phyloP scores from a whole-genome alignment of 2,888 invertebrate genomes.

The Dryococelus australis region DNA sequence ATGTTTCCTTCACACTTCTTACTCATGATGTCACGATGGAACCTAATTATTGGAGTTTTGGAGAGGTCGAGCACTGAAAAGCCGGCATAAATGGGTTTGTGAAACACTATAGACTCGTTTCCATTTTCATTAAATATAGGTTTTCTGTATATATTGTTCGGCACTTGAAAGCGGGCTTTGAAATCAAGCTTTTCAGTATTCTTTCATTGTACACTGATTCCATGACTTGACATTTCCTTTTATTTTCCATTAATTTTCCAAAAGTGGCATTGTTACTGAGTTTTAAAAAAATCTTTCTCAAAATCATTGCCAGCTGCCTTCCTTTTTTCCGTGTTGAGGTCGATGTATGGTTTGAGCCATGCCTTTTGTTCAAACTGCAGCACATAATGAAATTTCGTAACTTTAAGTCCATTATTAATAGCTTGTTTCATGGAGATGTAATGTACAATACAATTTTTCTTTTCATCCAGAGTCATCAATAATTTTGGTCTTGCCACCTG shows the following conservation, averaged over 20 bases:
- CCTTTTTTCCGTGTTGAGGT: background rate
- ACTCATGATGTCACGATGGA: background rate
- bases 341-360: background rate
- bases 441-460: background rate
- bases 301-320: background rate
- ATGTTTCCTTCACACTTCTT: background rate
- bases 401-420: background rate
- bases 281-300: background rate
- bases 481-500: too few species aligned
- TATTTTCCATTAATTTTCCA: background rate
- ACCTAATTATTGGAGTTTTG: background rate
- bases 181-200: background rate
- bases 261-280: background rate
- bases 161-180: background rate
- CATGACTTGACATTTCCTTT: background rate
- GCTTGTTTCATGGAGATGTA: background rate
- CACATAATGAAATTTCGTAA: background rate
- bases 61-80: background rate
- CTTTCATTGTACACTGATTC: background rate
- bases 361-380: background rate
- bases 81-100: background rate
- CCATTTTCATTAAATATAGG: background rate
- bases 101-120: background rate
- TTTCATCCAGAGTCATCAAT: background rate
- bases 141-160: background rate